Evolutionary conservation across 1,140 invertebrate species (phyloP).

Genomic region (Cyclina sinensis): DNA sequence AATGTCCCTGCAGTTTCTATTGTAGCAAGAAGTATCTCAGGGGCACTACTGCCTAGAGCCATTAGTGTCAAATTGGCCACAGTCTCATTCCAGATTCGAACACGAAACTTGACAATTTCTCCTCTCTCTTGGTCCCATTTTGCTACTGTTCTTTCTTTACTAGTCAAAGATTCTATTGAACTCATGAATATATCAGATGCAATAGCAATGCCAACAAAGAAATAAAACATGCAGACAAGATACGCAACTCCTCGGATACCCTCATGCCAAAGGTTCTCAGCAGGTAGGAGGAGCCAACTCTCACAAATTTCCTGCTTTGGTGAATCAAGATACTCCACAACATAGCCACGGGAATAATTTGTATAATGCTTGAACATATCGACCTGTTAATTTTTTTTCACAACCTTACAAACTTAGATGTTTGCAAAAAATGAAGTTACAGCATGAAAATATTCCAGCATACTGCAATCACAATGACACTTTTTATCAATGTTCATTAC

Average conservation of each 20-base stretch:
- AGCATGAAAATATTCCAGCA: neutral
- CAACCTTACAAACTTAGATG: neutral
- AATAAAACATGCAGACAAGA: conserved; percentile 79
- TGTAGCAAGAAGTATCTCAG: conserved; percentile 88
- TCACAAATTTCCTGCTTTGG: conserved; percentile 70
- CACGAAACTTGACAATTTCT: conserved; percentile 77
- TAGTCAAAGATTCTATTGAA: conserved; percentile 88
- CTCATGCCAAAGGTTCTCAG: conserved; percentile 83
- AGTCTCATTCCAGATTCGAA: conserved; percentile 88
- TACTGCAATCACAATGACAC: neutral
- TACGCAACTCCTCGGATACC: conserved; percentile 81
- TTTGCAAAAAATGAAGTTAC: neutral
- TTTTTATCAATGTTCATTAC: neutral
- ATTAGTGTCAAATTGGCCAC: conserved; percentile 88
- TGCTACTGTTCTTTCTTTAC: conserved; percentile 80
- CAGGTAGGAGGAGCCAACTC: conserved; percentile 83
- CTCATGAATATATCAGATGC: conserved; percentile 89
- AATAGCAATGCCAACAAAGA: conserved; percentile 88
- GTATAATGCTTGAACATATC: conserved; percentile 16
- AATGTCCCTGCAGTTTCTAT: conserved; percentile 85
- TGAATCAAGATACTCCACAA: conserved; percentile 73
- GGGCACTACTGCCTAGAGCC: conserved; percentile 88
- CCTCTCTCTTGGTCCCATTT: conserved; percentile 81
- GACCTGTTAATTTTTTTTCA: neutral
- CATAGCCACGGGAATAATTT: conserved; percentile 72